Conservation (phyloP, 1,140 invertebrate genomes). For the Trichoplusia ni region DNA sequence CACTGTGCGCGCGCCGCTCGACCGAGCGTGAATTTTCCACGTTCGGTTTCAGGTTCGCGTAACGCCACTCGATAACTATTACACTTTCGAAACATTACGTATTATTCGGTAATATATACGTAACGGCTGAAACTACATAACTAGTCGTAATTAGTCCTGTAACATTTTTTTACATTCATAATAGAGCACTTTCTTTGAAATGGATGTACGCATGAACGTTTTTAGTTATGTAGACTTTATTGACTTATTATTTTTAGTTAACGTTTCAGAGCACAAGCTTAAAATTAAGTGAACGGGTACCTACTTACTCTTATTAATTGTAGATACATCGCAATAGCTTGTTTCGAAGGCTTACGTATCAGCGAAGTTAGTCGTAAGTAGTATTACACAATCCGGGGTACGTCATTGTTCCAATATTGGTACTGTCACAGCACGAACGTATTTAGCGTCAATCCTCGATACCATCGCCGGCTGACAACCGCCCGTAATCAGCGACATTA, state of each 20-base stretch:
- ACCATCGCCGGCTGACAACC: slow-evolving; percentile 65
- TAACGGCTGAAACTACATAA: slow-evolving; percentile 64
- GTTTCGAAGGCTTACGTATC: slow-evolving; percentile 52
- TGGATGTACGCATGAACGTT: neutral
- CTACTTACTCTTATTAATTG: no score
- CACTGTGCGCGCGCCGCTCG: slow-evolving; percentile 60
- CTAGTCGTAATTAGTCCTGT: slow-evolving; percentile 31
- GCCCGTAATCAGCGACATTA: slow-evolving; percentile 61
- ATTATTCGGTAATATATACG: slow-evolving; percentile 73
- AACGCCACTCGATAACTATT: slow-evolving; percentile 73
- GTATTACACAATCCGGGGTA: slow-evolving; percentile 65
- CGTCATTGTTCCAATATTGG: slow-evolving; percentile 79
- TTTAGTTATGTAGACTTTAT: no score
- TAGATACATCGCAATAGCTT: no score
- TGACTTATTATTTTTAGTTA: no score
- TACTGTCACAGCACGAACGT: slow-evolving; percentile 71
- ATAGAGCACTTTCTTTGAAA: slow-evolving; percentile 11
- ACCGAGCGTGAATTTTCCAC: slow-evolving; percentile 78
- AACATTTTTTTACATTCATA: slow-evolving; percentile 18
- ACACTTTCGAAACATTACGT: slow-evolving; percentile 77
- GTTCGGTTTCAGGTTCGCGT: slow-evolving; percentile 76
- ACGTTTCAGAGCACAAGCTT: neutral
- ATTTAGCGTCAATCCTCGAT: slow-evolving; percentile 80
- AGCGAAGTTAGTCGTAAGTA: slow-evolving; percentile 64
- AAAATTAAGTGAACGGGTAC: no score